A percentile compares a stretch with the other conserved stretches of the same genome.
phyloP scores from a whole-genome alignment of 2,113 vertebrate species.

The Protobothrops mucrosquamatus region DNA sequence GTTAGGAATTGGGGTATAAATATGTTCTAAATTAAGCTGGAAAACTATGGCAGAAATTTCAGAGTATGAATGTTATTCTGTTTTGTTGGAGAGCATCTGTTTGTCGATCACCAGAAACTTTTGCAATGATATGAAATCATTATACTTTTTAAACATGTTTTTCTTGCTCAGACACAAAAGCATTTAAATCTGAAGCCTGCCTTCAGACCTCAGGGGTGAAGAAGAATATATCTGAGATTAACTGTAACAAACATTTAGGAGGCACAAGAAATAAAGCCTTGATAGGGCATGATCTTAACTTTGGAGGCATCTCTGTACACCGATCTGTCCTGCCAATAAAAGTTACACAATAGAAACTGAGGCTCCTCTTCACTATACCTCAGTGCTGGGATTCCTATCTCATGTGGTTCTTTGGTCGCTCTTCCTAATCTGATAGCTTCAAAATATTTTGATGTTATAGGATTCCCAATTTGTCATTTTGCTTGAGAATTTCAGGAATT shows the following conservation, averaged over 20 bases:
- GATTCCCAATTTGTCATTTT: background rate
- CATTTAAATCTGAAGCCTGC: background rate
- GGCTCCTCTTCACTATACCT: background rate
- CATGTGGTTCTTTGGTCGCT: background rate
- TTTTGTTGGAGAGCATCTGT: background rate
- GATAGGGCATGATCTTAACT: background rate
- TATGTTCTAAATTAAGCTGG: background rate
- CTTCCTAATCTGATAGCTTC: background rate
- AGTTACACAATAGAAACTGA: too few species aligned
- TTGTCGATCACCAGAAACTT: background rate
- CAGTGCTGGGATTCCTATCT: background rate
- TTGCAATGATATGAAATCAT: background rate
- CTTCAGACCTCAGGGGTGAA: background rate
- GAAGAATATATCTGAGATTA: background rate
- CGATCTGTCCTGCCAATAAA: background rate
- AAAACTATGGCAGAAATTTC: background rate
- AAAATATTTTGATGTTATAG: background rate
- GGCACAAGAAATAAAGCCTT: background rate
- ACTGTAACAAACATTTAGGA: background rate
- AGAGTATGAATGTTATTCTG: background rate
- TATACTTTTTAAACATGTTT: background rate
- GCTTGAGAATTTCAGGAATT: background rate
- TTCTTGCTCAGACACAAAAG: background rate
- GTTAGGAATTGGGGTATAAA: background rate
- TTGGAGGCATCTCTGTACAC: background rate